Evolutionary conservation across 1,140 invertebrate genomes (phyloP).

Genomic region (Heliconius melpomene): DNA sequence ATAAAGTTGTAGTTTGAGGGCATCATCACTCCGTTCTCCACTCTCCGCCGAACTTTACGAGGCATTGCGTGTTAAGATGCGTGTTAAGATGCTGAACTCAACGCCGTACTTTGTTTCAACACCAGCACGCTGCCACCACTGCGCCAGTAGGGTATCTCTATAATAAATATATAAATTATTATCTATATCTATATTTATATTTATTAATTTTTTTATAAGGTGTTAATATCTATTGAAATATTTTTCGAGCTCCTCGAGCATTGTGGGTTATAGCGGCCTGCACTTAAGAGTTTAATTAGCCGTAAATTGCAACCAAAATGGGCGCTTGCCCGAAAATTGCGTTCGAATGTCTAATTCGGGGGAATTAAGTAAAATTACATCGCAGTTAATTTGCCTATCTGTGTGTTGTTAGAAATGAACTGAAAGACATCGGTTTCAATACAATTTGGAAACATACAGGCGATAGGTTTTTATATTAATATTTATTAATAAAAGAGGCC

Average conservation of each 20-base stretch:
- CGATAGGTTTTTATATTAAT: no score
- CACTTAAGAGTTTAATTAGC: constrained; percentile 77
- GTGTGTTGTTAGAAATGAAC: constrained; percentile 30
- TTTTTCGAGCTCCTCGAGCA: constrained; percentile 28
- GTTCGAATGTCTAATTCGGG: constrained; percentile 74
- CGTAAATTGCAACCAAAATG: constrained; percentile 76
- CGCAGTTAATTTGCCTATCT: constrained; percentile 61
- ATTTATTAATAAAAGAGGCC: no score
- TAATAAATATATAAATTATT: no score
- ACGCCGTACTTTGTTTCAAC: no score
- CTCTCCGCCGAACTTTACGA: no score
- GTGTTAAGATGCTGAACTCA: no score
- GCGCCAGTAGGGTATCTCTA: no score
- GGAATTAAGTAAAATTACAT: constrained; percentile 67
- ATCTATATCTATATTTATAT: no score
- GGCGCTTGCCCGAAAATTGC: constrained; percentile 68
- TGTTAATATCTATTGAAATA: not conserved
- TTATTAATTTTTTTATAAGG: not conserved
- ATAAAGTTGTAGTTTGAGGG: no score
- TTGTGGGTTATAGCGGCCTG: constrained; percentile 47
- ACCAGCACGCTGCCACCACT: no score
- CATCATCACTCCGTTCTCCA: no score
- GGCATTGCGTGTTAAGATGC: no score
- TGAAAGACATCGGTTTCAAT: not conserved
- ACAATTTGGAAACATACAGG: not conserved